Conservation (phyloP, 2,888 invertebrate species). For the Zele albiditarsus region DNA sequence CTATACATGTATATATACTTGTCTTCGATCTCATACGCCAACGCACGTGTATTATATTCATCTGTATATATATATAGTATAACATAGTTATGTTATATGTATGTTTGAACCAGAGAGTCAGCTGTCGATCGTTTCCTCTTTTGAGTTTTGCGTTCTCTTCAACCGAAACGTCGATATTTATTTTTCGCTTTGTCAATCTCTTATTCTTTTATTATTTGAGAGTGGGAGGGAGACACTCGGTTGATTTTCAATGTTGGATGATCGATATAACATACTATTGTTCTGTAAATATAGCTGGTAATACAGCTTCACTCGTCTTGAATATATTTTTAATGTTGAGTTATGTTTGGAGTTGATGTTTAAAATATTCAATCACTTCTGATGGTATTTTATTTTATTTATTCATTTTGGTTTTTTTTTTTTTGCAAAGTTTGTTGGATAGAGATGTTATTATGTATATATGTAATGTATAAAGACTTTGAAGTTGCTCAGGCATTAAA, state of each 20-base stretch:
- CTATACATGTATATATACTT: constrained; percentile 15
- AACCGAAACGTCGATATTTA: constrained; percentile 31
- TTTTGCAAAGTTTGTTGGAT: not conserved
- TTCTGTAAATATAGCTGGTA: too few relatives aligned
- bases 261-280: too few relatives aligned
- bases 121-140: constrained; percentile 59
- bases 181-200: constrained; percentile 11
- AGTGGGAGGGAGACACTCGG: constrained; percentile 6
- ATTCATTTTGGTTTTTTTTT: not conserved
- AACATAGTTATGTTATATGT: not conserved
- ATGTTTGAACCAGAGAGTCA: constrained; percentile 47
- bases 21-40: constrained; percentile 23
- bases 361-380: not conserved
- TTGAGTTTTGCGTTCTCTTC: constrained; percentile 22
- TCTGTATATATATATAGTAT: not conserved
- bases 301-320: too few relatives aligned
- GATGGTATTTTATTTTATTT: not conserved
- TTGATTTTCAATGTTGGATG: too few relatives aligned
- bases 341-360: not conserved
- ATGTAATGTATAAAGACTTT: not conserved
- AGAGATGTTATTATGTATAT: not conserved
- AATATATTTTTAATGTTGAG: not conserved
- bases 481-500: not conserved
- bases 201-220: constrained; percentile 4
- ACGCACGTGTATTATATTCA: constrained; percentile 15